Base-by-base conservation (phyloP, 2,113 vertebrate species). In the Mohoua ochrocephala region DNA sequence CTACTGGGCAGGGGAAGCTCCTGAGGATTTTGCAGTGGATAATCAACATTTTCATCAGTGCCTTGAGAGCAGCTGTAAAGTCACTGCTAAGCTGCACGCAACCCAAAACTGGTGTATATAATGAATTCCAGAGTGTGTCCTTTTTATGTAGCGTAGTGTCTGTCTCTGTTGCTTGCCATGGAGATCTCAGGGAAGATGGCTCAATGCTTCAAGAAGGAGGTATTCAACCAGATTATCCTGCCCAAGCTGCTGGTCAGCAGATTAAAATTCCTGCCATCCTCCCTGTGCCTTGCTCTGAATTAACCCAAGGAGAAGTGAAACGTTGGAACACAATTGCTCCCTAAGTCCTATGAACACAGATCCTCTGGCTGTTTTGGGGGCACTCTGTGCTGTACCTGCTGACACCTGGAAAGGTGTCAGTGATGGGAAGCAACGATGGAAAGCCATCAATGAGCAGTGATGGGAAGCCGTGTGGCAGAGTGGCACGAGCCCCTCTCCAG, bases 251-350 rank as follows among this genome's bases (percentile, higher is more conserved):
- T 81, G 49, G 45, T 89, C 79, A 84, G 80, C 52, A 69, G 64
- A 70, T 91, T 91, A 75, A 84, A 78, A 92, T 70, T 87, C 86
- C 39, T 89, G 54, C 37, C 52, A 56, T 71, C 65, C 60, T 87
- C 57, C 56, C 35, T 67, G 30, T 70, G 47, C 54, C 65, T 80
- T 42, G 41, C 60, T 91, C 68, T 75, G 64, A 54, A 63, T 87
- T 93, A 78, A 84, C 42, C 64, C 56, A 54, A 59, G 60, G 30
- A 82, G 64, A 81, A 74, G 9, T 49, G 45, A 81, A 83, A 50
- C 0, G 0, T 19, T 65, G 49, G 50, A 68, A 60, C 0, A 0
- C 42, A 60, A 10, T 20, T 73, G 53, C 42, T 84, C 65, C n/a
- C 20, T 16, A 39, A 75, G 35, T 47, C 60, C 54, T 45, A 11